A percentile compares a stretch with the other conserved stretches of the same genome.
Evolutionary conservation across 1,140 invertebrate genomes (phyloP).

Genomic region (Ips typographus): DNA sequence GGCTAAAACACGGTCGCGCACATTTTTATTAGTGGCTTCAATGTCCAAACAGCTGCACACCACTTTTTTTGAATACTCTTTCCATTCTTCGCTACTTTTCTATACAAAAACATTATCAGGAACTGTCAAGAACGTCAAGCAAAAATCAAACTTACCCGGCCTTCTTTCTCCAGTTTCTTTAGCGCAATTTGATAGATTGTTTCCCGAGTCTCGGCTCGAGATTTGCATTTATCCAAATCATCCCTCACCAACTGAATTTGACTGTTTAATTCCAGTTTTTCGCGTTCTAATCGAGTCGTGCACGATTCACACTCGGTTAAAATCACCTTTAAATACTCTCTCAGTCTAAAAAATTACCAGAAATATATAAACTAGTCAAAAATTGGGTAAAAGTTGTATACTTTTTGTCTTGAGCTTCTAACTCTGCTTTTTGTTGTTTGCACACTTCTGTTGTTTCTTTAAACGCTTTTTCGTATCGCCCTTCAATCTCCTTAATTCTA

Average conservation of each 20-base stretch:
- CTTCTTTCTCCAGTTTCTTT: constrained; percentile 28
- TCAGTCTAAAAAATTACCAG: constrained; percentile 18
- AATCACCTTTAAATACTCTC: constrained; percentile 35
- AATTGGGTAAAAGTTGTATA: constrained; percentile 2
- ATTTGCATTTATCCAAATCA: constrained; percentile 29
- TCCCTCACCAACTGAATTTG: constrained; percentile 18
- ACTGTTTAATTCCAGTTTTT: constrained; percentile 23
- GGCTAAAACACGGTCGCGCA: constrained; percentile 28
- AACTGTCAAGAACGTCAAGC: not conserved
- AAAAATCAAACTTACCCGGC: constrained; percentile 3
- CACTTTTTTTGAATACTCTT: constrained; percentile 35
- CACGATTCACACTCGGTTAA: constrained; percentile 32
- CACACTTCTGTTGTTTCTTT: constrained; percentile 31
- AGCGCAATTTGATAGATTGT: constrained; percentile 22
- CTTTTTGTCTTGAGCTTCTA: constrained; percentile 36
- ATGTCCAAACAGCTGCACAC: constrained; percentile 37
- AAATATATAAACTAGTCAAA: not conserved
- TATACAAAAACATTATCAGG: constrained; percentile 1
- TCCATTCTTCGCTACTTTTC: constrained; percentile 39
- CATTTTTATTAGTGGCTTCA: constrained; percentile 37
- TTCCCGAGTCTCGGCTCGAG: constrained; percentile 14
- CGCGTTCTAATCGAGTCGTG: constrained; percentile 28
- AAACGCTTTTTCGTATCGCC: constrained; percentile 31
- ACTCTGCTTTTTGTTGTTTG: constrained; percentile 29
- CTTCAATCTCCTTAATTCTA: constrained; percentile 35